Evolutionary conservation across 2,888 invertebrate genomes (phyloP), one percentile per base, ranked within the genome.

Genomic region (Patella depressa): DNA sequence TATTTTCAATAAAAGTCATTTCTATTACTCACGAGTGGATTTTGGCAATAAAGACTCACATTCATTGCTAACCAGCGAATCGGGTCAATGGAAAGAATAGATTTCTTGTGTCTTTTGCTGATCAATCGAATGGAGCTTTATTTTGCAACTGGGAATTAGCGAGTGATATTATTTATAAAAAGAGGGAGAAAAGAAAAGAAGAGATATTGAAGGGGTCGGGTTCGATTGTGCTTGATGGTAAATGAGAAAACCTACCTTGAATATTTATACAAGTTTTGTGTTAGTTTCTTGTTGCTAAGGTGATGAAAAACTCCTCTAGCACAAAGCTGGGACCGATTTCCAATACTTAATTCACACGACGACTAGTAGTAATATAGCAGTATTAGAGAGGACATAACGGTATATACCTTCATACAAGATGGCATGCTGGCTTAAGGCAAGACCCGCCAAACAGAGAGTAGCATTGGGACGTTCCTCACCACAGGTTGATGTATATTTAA

Each of bases 201-300:
- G 65, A 24, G 24, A 24, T 65, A 65, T 65, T 65, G 65, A 65
- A 65, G 65, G 65, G 65, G 19, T 24, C 19, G 24, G 24, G 11
- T 65, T 65, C 65, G 65, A 65, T 65, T 65, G 19, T 24, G 19
- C 19, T 65, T 65, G 65, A 65, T 24, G 24, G 45, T 45, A 65
- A 24, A 24, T 65, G 19, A 65, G 65, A 65, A 65, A 24, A 24
- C 24, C 65, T 65, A 65, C 65, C 65, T 65, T 65, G 65, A 65
- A 65, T 65, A 65, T 65, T 65, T 65, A 65, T 65, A 65, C 65
- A 65, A 65, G 65, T 65, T 65, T 65, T 65, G 19, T 65, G 24
- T 65, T 65, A 65, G 65, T 65, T 65, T 24, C 65, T 65, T 65
- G 65, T 65, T 65, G 24, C 65, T 65, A 65, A 65, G 65, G 65